Percentiles rank a stretch among this genome's conserved stretches.
phyloP scores from a whole-genome alignment of 2,888 invertebrate genomes.

The Geotrupes spiniger region DNA sequence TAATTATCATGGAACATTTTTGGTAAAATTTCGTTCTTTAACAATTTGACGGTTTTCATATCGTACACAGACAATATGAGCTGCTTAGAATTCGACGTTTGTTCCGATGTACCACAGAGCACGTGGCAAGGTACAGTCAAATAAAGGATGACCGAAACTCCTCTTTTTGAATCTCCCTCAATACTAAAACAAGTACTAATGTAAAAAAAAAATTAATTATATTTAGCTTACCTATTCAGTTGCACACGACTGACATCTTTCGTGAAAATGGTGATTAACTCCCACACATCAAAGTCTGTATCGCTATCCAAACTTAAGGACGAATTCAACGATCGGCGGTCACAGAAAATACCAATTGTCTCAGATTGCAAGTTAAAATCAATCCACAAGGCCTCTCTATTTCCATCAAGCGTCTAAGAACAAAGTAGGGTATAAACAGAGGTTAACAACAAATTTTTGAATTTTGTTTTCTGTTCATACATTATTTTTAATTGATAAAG shows the following conservation, averaged over 20 bases:
- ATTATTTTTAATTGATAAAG: no score
- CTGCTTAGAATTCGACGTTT: no score
- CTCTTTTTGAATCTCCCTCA: not conserved
- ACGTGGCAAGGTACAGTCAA: conserved; percentile 5
- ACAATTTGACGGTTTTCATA: no score
- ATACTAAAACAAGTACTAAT: not conserved
- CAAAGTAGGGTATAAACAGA: no score
- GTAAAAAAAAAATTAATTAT: not conserved
- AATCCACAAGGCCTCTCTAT: conserved; percentile 6
- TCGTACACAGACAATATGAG: no score
- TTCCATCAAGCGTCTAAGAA: not conserved
- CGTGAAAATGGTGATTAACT: conserved; percentile 12
- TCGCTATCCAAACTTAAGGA: not conserved
- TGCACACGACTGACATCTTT: conserved; percentile 10
- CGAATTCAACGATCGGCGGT: not conserved
- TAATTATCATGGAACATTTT: no score
- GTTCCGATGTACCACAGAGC: conserved; percentile 2
- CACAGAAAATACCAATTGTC: conserved; percentile 15
- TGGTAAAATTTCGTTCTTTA: no score
- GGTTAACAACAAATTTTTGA: no score
- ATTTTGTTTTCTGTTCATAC: no score
- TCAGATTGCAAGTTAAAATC: conserved; percentile 8
- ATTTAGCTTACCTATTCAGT: conserved; percentile 7
- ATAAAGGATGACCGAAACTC: conserved; percentile 1
- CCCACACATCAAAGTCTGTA: not conserved